Base-by-base conservation (phyloP, 2,888 invertebrate genomes). In the Listrodromus nycthemerus region DNA sequence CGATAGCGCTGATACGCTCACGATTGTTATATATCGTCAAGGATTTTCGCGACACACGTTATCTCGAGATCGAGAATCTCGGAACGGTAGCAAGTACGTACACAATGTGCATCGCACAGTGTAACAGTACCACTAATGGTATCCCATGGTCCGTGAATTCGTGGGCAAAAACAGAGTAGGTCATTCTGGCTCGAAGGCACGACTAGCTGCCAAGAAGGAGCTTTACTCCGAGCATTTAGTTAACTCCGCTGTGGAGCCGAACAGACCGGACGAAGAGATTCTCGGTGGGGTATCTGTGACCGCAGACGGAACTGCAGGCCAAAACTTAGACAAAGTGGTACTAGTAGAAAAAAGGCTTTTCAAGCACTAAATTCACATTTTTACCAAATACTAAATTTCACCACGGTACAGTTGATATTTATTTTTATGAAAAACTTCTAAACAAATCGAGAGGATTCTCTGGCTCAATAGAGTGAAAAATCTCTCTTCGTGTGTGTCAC, bases 171-270 rank as follows among this genome's bases (percentile, higher is more conserved):
- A 55, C 65, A 63, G 82, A 79, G 52, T 71, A 10, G 84, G 84
- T 82, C 84, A 84, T 84, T 82, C 82, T 84, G 71, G 82, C 82
- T 82, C 79, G 78, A 67, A 84, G 78, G 70, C 82, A 82, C 82
- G 76, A 82, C 67, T 70, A 75, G 82, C 65, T 80, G 84, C 84
- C 84, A 84, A 82, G 71, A 84, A 82, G 70, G 61, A 79, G 75
- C 78, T 79, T 79, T 82, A 71, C 82, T 82, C 74, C 8, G 55
- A 78, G 79, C 84, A 82, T 84, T 84, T 82, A 84, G 84, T 79
- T 84, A 82, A 84, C 81, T 82, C 82, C 45, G 45, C 70, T 63
- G 65, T 63, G 75, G 50, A 79, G 71, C 75, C 61, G 24, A 61
- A 66, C 37, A 75, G 75, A 41, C 65, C 67, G 67, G 63, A 82